Evolutionary conservation across 2,113 vertebrate species (phyloP), one percentile per base, ranked within the genome.

Genomic region (Corythornis vintsioides): DNA sequence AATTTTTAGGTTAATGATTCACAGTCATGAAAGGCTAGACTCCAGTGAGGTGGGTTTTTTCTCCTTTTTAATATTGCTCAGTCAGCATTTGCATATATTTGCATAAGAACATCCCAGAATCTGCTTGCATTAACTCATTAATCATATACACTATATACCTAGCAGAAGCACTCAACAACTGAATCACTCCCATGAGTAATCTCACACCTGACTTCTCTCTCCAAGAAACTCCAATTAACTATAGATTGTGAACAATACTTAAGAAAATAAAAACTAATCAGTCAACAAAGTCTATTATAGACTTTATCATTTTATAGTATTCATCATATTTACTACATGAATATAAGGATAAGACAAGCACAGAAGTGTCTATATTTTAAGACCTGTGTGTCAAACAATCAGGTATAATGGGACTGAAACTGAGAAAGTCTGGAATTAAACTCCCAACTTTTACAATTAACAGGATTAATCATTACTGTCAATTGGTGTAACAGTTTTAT

Each of bases 201-300:
- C 9, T 42, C 57, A 8, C 28, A 81, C 11, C 18, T 43, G 24
- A 29, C 18, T 83, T 92, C 38, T 83, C 9, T 56, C 13, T 71
- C 42, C 61, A 52, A 35, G 3, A 9, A 52, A 3, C 7, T 77
- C 24, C 17, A 69, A 1, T 26, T 29, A 86, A 33, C 8, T 17
- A 50, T 31, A 56, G n/a, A 11, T 5, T 63, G 47, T 22, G n/a
- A 85, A 38, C 1, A 50, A 47, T 22, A 14, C 7, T 21, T 35
- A 4, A 17, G 22, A 87, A 75, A 92, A 75, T 28, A 45, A 56
- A 60, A 78, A 74, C 38, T 35, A 63, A 59, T 48, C 31, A n/a
- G 4, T 3, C 12, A 70, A n/a, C 0, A 0, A 47, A 67, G 8
- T 19, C 8, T 67, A 1, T n/a, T 35, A 22, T 6, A 59, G 16